Percentiles rank a stretch among this genome's conserved stretches.
phyloP scores from a whole-genome alignment of 1,140 invertebrate genomes.

The Dicyema japonicum region DNA sequence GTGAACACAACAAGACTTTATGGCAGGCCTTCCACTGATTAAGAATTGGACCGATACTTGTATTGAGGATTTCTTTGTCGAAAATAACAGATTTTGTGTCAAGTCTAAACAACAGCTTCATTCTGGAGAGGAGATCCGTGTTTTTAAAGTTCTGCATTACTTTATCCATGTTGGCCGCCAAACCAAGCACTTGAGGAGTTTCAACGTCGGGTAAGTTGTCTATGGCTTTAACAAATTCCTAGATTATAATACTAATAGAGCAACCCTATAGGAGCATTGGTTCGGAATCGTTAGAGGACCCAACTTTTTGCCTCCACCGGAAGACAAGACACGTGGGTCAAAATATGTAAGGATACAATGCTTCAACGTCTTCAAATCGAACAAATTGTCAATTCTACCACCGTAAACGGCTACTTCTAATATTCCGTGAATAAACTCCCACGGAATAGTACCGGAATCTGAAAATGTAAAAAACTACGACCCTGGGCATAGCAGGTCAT shows the following conservation, averaged over 20 bases:
- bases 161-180: slow-evolving; percentile 43
- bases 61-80: slow-evolving; percentile 24
- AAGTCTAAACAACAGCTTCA: slow-evolving; percentile 21
- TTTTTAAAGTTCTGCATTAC: slow-evolving; percentile 37
- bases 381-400: slow-evolving; percentile 43
- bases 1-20: slow-evolving; percentile 15
- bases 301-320: slow-evolving; percentile 19
- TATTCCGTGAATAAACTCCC: slow-evolving; percentile 42
- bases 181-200: slow-evolving; percentile 33
- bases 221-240: slow-evolving; percentile 31
- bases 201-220: slow-evolving; percentile 31
- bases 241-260: slow-evolving; percentile 6
- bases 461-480: slow-evolving; percentile 1
- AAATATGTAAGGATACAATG: slow-evolving; percentile 42
- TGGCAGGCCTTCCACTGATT: slow-evolving; percentile 41
- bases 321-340: slow-evolving; percentile 22
- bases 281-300: slow-evolving; percentile 11
- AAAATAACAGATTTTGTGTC: slow-evolving; percentile 16
- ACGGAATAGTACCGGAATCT: slow-evolving; percentile 23
- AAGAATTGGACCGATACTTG: slow-evolving; percentile 30
- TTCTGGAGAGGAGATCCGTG: slow-evolving; percentile 26
- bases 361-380: slow-evolving; percentile 36
- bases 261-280: slow-evolving; percentile 3
- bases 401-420: slow-evolving; percentile 50
- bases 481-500: slow-evolving; percentile 8